Base-by-base conservation (phyloP, 2,797 vertebrate genomes). In the Coccyzus lansbergi region DNA sequence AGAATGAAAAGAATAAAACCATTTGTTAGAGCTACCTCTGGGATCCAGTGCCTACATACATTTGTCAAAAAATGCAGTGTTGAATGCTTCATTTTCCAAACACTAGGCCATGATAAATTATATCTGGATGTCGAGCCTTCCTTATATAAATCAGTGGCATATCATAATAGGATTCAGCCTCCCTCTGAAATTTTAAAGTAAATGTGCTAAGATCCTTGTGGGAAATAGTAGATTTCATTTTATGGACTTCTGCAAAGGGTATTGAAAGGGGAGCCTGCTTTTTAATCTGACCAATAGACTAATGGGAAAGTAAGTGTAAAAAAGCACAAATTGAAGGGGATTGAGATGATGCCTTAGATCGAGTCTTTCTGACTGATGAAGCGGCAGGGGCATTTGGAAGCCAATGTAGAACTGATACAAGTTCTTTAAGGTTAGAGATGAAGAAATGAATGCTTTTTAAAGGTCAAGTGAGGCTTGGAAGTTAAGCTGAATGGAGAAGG, bases 31-130 rank as follows among this genome's bases (percentile, higher is more conserved):
- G 90, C 95, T 93, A 93, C 96, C 96, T 91, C 93, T 87, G 97
- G 96, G 97, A 97, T 94, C 70, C 49, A 68, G 68, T 94, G 97
- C 97, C 97, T 97, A 36, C 89, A 91, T 90, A 91, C 92, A 97
- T 97, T 97, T 97, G 86, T 94, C 96, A 96, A 94, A 90, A 93
- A 88, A 94, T 91, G 91, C 86, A 94, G 90, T 97, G 97, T 97
- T 96, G 96, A 97, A 97, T 96, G 94, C 84, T 97, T 97, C 95
- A 95, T 97, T 97, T 96, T 96, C 93, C 91, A 95, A 96, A 95
- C 93, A 95, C 92, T 91, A 97, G 96, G 94, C 96, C 94, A 97
- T 96, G 97, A 97, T 97, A 94, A 97, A 98, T 97, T 96, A 95
- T 97, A 92, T 88, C 93, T 96, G 95, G 92, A 63, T 93, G 93